Evolutionary conservation across 2,113 vertebrate genomes (phyloP).

Genomic region (Felis catus): DNA sequence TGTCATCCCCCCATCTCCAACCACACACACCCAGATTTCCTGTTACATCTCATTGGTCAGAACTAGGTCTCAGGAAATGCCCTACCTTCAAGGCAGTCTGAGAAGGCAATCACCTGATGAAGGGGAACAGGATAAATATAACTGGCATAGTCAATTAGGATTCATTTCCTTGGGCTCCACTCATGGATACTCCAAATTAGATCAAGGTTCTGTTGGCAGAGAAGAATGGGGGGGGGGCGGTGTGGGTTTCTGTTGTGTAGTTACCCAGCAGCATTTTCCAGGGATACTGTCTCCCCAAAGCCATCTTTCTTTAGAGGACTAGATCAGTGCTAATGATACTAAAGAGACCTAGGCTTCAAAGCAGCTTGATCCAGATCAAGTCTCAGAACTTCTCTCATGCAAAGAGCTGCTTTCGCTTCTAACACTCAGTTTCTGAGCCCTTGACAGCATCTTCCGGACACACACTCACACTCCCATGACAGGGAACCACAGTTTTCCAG

Average conservation of each 20-base stretch:
- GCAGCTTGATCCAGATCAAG: not conserved
- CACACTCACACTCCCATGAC: not conserved
- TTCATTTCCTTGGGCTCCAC: not conserved
- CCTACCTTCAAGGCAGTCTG: not conserved
- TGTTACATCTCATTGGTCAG: constrained; percentile 2
- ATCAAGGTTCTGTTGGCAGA: not conserved
- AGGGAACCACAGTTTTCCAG: not conserved
- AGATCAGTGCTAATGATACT: not conserved
- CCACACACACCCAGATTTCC: not conserved
- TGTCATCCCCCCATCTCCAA: not conserved
- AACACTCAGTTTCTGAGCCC: not conserved
- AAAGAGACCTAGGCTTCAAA: not conserved
- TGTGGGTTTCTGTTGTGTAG: not conserved
- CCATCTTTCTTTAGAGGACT: not conserved
- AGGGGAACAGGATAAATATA: not conserved
- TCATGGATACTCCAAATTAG: not conserved
- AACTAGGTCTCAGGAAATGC: not conserved
- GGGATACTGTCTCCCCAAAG: not conserved
- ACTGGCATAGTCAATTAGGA: not conserved
- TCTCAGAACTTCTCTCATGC: not conserved
- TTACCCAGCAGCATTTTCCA: not conserved
- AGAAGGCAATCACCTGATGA: not conserved
- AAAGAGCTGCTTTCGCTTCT: not conserved
- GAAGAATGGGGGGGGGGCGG: not conserved
- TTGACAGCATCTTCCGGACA: not conserved